Percentiles rank a stretch among this genome's conserved stretches.
Evolutionary conservation across 2,113 vertebrate species (phyloP).

Genomic region (Triplophysa rosa): DNA sequence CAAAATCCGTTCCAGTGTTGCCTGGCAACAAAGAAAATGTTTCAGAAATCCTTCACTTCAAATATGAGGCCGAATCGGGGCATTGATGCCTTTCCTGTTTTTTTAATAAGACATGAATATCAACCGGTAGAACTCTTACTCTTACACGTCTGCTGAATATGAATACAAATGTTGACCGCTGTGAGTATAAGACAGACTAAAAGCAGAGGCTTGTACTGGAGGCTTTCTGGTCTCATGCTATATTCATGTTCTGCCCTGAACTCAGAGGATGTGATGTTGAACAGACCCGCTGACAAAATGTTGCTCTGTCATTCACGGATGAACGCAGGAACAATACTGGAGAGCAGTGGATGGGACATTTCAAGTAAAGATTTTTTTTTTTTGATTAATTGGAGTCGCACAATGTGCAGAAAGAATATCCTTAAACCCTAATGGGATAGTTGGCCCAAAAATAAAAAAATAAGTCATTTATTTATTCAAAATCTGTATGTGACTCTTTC

Average conservation of each 20-base stretch:
- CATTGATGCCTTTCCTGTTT: neutral
- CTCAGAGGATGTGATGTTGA: neutral
- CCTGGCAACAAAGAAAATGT: neutral
- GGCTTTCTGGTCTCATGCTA: conserved; percentile 23
- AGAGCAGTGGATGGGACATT: too few species aligned
- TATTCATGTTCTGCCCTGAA: conserved; percentile 10
- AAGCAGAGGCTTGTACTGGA: conserved; percentile 28
- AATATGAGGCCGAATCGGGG: neutral
- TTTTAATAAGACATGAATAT: neutral
- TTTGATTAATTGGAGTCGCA: too few species aligned
- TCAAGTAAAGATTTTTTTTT: too few species aligned
- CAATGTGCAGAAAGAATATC: neutral
- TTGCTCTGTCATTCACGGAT: neutral
- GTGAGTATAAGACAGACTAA: neutral
- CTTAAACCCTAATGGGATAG: neutral
- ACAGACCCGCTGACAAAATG: conserved; percentile 22
- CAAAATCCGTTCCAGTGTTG: conserved; percentile 4
- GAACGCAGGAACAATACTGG: neutral
- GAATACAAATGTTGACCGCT: conserved; percentile 7
- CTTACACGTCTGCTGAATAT: neutral
- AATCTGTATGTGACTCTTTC: too few species aligned
- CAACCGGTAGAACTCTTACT: too few species aligned
- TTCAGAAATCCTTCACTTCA: neutral
- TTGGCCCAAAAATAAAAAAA: too few species aligned
- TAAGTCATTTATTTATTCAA: too few species aligned